Conservation (phyloP, 2,797 vertebrate species). For the Clarias laeviceps region DNA sequence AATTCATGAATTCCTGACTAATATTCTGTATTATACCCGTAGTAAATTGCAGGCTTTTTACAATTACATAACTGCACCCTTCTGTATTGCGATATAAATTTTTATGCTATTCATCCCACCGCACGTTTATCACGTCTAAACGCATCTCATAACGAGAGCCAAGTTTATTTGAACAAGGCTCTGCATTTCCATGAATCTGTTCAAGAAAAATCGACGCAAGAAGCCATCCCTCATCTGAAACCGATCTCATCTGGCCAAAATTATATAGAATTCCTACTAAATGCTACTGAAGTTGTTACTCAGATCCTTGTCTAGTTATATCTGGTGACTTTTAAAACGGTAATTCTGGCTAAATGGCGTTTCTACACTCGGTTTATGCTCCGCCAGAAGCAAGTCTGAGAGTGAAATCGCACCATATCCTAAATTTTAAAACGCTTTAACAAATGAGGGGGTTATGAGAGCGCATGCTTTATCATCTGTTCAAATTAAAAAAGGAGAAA, state of each 20-base stretch:
- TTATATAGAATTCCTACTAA: neutral
- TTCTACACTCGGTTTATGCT: neutral
- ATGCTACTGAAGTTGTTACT: neutral
- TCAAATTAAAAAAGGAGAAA: neutral
- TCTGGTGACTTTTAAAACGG: neutral
- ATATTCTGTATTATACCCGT: too few species aligned
- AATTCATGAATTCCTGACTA: too few species aligned
- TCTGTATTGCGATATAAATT: too few species aligned
- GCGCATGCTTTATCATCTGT: too few species aligned
- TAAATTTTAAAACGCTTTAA: neutral
- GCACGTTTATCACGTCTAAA: neutral
- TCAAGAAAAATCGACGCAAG: neutral
- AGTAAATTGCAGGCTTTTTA: too few species aligned
- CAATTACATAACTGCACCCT: too few species aligned
- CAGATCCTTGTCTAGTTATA: neutral
- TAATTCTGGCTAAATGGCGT: neutral
- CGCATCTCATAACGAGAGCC: neutral
- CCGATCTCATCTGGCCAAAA: neutral
- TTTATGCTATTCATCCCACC: too few species aligned
- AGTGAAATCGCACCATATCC: neutral
- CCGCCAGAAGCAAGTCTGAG: neutral
- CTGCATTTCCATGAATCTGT: neutral
- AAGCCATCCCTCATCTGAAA: neutral
- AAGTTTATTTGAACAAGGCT: neutral
- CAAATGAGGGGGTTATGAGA: neutral